phyloP scores from a whole-genome alignment of 2,888 invertebrate genomes.

The Norana najaformis region DNA sequence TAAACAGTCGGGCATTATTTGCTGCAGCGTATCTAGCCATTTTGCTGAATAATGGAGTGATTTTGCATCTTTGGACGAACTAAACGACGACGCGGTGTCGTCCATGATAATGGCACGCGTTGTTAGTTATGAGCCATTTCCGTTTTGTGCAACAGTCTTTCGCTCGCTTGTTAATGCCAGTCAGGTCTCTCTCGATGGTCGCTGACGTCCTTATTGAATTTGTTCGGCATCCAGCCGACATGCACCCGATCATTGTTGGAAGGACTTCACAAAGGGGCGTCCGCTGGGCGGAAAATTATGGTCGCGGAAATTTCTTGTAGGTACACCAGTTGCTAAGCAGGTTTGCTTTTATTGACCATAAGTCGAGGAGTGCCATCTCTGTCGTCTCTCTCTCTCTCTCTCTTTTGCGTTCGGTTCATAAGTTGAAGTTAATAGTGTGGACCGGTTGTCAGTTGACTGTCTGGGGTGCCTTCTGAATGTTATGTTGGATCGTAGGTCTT shows the following conservation, averaged over 20 bases:
- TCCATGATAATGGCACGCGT: not conserved
- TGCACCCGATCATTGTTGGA: slow-evolving; percentile 1
- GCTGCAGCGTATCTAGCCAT: not conserved
- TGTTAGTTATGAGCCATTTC: slow-evolving; percentile 27
- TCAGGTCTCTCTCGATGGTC: not conserved
- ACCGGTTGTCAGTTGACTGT: not conserved
- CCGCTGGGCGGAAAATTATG: slow-evolving; percentile 1
- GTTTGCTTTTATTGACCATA: slow-evolving; percentile 13
- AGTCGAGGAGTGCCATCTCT: not conserved
- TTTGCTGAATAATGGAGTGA: slow-evolving; percentile 7
- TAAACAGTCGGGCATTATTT: not conserved
- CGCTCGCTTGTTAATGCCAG: not conserved
- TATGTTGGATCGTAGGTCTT: not conserved
- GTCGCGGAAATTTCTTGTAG: not conserved
- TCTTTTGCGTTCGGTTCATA: not conserved
- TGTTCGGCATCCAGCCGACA: not conserved
- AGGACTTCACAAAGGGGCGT: slow-evolving; percentile 9
- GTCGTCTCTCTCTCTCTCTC: not conserved
- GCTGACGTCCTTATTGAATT: slow-evolving; percentile 21
- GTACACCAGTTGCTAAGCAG: slow-evolving; percentile 13
- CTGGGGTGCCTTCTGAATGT: not conserved
- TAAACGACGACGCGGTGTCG: not conserved
- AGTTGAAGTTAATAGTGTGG: not conserved
- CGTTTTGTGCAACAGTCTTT: slow-evolving; percentile 20
- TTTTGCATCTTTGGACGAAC: not conserved